Evolutionary conservation across 1,140 invertebrate genomes (phyloP).

Genomic region (Cheumatopsyche charites): DNA sequence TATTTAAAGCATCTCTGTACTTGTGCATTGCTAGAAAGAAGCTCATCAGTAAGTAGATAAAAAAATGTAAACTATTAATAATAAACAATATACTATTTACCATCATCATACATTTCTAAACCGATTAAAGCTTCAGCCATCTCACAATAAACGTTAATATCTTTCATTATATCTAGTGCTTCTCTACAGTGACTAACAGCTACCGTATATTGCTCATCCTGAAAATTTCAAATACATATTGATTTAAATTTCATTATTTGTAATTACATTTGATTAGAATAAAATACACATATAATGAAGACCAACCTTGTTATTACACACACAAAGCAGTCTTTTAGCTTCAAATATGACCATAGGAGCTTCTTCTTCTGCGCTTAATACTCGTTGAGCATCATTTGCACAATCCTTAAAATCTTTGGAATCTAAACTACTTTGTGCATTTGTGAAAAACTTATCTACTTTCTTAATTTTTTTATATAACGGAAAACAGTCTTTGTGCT

Average conservation of each 20-base stretch:
- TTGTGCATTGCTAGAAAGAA: conserved; percentile 79
- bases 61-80: conserved; percentile 15
- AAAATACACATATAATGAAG: neutral
- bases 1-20: conserved; percentile 84
- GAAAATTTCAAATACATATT: conserved; percentile 20
- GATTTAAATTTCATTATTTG: neutral
- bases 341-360: conserved; percentile 75
- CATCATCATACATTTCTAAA: conserved; percentile 92
- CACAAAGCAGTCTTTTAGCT: conserved; percentile 76
- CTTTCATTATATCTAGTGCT: conserved; percentile 79
- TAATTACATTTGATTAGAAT: conserved; percentile 10
- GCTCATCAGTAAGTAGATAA: conserved; percentile 24
- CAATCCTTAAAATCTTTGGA: conserved; percentile 77
- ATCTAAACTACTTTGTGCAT: conserved; percentile 74
- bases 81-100: conserved; percentile 57
- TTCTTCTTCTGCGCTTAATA: conserved; percentile 72
- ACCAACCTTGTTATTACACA: conserved; percentile 69
- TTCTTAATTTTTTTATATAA: conserved; percentile 98
- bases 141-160: conserved; percentile 85
- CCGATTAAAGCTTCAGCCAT: conserved; percentile 90
- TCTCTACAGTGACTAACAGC: conserved; percentile 79
- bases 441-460: conserved; percentile 83
- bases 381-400: conserved; percentile 72
- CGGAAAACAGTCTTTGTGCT: conserved; percentile 94
- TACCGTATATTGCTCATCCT: conserved; percentile 68